A percentile compares a stretch with the other conserved stretches of the same genome.
Evolutionary conservation across 2,888 invertebrate species (phyloP).

Genomic region (Dynastes tityus): DNA sequence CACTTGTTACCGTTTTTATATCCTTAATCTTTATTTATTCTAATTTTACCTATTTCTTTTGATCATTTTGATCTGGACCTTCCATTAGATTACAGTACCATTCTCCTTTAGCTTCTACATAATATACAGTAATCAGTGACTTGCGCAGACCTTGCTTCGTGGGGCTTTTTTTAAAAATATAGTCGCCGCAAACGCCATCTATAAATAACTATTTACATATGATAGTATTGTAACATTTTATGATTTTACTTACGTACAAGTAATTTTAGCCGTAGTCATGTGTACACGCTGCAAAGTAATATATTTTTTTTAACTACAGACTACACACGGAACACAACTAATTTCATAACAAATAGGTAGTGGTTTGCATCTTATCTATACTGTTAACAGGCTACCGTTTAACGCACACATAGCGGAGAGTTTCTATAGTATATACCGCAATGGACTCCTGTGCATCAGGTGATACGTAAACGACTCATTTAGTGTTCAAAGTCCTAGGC

Average conservation of each 20-base stretch:
- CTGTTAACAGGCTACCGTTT: constrained; percentile 36
- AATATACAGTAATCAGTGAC: constrained; percentile 27
- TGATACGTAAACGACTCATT: neutral
- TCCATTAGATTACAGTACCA: constrained; percentile 23
- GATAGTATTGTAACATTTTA: neutral
- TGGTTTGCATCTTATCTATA: constrained; percentile 54
- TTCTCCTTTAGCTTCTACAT: constrained; percentile 19
- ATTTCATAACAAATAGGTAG: constrained; percentile 52
- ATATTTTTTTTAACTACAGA: constrained; percentile 44
- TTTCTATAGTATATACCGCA: constrained; percentile 2
- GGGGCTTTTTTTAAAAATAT: constrained; percentile 33
- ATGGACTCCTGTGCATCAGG: constrained; percentile 15
- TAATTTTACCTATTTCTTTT: constrained; percentile 27
- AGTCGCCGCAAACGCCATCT: constrained; percentile 26
- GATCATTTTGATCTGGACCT: neutral
- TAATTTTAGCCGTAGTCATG: constrained; percentile 46
- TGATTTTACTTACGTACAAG: constrained; percentile 15
- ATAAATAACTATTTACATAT: constrained; percentile 27
- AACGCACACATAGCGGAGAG: constrained; percentile 22
- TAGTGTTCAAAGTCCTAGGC: no score
- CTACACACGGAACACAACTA: constrained; percentile 50
- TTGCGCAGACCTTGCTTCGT: constrained; percentile 41
- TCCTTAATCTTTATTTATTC: constrained; percentile 6
- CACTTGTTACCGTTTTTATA: constrained; percentile 32
- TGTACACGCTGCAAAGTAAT: constrained; percentile 51